Evolutionary conservation across 2,113 vertebrate species (phyloP).

Genomic region (Clarias magur): DNA sequence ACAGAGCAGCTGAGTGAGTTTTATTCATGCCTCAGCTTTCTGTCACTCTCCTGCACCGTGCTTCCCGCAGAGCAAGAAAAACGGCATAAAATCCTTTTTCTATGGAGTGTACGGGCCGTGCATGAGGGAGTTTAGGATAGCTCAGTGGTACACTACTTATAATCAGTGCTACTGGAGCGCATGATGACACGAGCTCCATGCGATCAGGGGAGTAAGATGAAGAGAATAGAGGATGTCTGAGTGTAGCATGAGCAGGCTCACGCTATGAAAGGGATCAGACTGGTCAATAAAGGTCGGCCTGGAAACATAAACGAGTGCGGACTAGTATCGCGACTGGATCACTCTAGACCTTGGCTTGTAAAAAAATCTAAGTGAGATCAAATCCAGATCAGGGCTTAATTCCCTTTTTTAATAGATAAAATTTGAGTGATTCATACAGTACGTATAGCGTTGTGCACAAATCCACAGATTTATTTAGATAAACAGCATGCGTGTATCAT

Average conservation of each 20-base stretch:
- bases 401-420: neutral
- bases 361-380: neutral
- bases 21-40: conserved; percentile 56
- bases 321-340: neutral
- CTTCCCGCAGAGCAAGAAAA: conserved; percentile 21
- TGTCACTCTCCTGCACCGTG: conserved; percentile 27
- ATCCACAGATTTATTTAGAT: neutral
- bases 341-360: neutral
- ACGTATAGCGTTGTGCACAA: neutral
- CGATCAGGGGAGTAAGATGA: conserved; percentile 23
- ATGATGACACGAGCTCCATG: conserved; percentile 52
- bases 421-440: too few species aligned
- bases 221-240: neutral
- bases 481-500: neutral
- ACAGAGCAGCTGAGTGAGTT: conserved; percentile 6
- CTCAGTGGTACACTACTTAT: conserved; percentile 25
- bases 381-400: neutral
- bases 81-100: conserved; percentile 31
- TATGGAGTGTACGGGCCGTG: conserved; percentile 29
- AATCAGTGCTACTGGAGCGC: conserved; percentile 48
- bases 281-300: conserved; percentile 6
- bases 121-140: conserved; percentile 39
- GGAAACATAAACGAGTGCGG: neutral
- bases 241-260: neutral
- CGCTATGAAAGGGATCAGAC: conserved; percentile 1